These are phyloP conservation scores for Phanerotoma sp. DNA, from an alignment of 2,888 invertebrate genomes.

Conservation along the genomic window DNA sequence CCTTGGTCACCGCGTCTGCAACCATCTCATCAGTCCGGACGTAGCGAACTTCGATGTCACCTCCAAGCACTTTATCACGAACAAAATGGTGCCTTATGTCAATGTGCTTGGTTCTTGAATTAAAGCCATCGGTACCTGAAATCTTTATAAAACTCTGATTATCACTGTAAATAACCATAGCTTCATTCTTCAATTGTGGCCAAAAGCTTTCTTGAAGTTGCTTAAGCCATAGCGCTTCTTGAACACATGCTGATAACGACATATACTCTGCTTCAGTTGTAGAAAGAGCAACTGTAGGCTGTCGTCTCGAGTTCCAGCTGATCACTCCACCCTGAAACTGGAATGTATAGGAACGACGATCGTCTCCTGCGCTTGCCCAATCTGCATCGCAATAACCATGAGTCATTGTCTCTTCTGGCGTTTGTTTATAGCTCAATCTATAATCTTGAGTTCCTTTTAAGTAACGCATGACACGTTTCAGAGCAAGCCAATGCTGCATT, in stretches of 20 bases:
- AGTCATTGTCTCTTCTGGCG: slow-evolving; percentile 7
- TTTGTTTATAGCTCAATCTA: slow-evolving; percentile 9
- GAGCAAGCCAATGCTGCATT: slow-evolving; percentile 15
- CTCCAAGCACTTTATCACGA: background rate
- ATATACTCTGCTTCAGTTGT: slow-evolving; percentile 17
- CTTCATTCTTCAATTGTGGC: background rate
- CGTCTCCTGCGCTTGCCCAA: slow-evolving; percentile 34
- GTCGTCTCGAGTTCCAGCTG: slow-evolving; percentile 9
- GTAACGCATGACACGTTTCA: slow-evolving; percentile 28
- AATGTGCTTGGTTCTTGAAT: background rate
- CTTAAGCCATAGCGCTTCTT: slow-evolving; percentile 16
- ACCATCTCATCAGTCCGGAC: slow-evolving; percentile 20
- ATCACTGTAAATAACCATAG: background rate
- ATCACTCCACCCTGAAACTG: background rate
- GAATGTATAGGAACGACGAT: slow-evolving; percentile 15
- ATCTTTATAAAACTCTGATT: slow-evolving; percentile 5
- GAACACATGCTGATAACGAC: background rate
- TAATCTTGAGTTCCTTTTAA: slow-evolving; percentile 20
- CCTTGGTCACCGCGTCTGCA: slow-evolving; percentile 22
- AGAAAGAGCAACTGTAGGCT: slow-evolving; percentile 7
- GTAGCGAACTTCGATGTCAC: slow-evolving; percentile 14
- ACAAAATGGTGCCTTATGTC: background rate
- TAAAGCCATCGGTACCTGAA: background rate
- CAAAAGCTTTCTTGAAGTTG: background rate
- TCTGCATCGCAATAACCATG: slow-evolving; percentile 38